These are phyloP conservation scores for Laupala kohalensis DNA, from an alignment of 1,140 invertebrate species.

Conservation along the genomic window DNA sequence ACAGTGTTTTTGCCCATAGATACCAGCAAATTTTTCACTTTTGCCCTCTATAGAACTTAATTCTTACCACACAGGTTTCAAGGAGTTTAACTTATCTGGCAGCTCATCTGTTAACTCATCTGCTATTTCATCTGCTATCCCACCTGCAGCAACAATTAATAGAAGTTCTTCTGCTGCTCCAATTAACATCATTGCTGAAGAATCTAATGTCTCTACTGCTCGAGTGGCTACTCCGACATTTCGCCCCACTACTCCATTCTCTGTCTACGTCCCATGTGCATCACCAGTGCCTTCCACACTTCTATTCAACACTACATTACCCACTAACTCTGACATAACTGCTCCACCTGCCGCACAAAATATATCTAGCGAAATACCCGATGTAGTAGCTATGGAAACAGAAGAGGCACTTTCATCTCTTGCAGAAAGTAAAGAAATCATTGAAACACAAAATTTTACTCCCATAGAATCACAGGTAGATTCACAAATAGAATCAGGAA, in stretches of 20 bases:
- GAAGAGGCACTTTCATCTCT: neutral
- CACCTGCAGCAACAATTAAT: neutral
- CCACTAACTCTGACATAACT: neutral
- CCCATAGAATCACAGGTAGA: too few relatives aligned
- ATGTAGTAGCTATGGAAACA: neutral
- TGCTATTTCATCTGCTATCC: neutral
- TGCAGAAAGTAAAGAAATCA: neutral
- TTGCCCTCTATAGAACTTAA: neutral
- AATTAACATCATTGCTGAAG: neutral
- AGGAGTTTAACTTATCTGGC: constrained; percentile 10
- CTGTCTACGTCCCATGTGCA: constrained; percentile 6
- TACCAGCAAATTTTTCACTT: too few relatives aligned
- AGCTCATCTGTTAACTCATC: neutral
- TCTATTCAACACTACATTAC: too few relatives aligned
- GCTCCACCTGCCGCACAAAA: neutral
- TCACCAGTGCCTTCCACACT: neutral
- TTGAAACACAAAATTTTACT: neutral
- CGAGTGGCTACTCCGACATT: neutral
- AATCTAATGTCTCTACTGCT: neutral
- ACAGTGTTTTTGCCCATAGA: too few relatives aligned
- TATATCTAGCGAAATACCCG: too few relatives aligned
- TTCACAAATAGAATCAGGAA: too few relatives aligned
- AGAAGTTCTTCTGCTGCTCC: constrained; percentile 3
- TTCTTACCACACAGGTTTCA: constrained; percentile 8
- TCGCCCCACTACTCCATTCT: constrained; percentile 2